A percentile compares a stretch with the other conserved stretches of the same genome.
phyloP scores from a whole-genome alignment of 2,113 vertebrate genomes.

The Danionella cerebrum region DNA sequence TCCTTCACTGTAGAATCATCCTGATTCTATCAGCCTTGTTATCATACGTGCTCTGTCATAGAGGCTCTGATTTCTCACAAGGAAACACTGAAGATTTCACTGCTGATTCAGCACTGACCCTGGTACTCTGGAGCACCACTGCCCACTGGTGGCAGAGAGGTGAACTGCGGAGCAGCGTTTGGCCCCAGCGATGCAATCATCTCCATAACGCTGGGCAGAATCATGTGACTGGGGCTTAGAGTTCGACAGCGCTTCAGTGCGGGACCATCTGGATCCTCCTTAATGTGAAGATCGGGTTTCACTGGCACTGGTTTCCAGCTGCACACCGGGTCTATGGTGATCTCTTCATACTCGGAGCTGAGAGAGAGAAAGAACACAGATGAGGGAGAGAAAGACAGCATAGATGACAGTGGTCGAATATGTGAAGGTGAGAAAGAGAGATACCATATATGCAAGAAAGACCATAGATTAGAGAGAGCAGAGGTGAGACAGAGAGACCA shows the following conservation, averaged over 20 bases:
- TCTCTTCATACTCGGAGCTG: constrained; percentile 91
- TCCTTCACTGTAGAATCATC: too few relatives aligned
- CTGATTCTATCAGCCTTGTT: too few relatives aligned
- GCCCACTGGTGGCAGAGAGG: constrained; percentile 57
- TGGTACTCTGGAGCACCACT: constrained; percentile 70
- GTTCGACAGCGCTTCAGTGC: constrained; percentile 86
- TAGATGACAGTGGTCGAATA: too few relatives aligned
- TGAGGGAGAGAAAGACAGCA: too few relatives aligned
- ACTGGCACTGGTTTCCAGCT: constrained; percentile 90
- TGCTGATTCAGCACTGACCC: constrained; percentile 55
- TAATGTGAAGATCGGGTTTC: constrained; percentile 83
- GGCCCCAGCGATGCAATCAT: constrained; percentile 89
- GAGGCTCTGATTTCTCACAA: too few relatives aligned
- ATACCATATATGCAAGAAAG: too few relatives aligned
- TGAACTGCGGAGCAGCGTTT: constrained; percentile 67
- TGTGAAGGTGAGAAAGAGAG: too few relatives aligned
- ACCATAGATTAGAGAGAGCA: too few relatives aligned
- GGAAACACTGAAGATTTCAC: too few relatives aligned
- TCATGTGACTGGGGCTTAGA: constrained; percentile 87
- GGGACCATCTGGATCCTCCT: constrained; percentile 86
- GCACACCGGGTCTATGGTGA: constrained; percentile 91
- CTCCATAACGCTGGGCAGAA: constrained; percentile 93
- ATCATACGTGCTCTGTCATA: too few relatives aligned
- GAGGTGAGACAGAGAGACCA: too few relatives aligned
- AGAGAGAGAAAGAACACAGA: not conserved